A percentile compares a stretch with the other conserved stretches of the same genome.
Evolutionary conservation across 2,113 vertebrate species (phyloP).

Genomic region (Limnothrissa miodon): DNA sequence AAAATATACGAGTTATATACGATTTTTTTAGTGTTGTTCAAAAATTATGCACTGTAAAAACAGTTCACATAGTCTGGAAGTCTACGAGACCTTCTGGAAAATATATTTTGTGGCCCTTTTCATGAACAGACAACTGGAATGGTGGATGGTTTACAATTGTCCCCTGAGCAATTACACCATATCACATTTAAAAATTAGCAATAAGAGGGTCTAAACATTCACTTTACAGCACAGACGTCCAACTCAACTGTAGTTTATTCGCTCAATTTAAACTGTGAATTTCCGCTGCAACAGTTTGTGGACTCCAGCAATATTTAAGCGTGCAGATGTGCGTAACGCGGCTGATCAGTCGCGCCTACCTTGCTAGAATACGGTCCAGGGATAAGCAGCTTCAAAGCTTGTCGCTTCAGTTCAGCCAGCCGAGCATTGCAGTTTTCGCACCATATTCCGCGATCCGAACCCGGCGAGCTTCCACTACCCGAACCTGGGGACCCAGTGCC

Average conservation of each 20-base stretch:
- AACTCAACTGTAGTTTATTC: not conserved
- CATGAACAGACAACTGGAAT: not conserved
- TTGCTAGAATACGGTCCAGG: slow-evolving; percentile 88
- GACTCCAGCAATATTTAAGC: not conserved
- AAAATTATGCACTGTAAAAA: not conserved
- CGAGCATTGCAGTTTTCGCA: slow-evolving; percentile 93
- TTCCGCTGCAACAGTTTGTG: slow-evolving; percentile 1
- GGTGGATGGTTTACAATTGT: not conserved
- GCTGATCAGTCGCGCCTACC: slow-evolving; percentile 66
- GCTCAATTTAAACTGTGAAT: too few species aligned
- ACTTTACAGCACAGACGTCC: not conserved
- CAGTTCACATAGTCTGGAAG: not conserved
- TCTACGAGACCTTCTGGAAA: not conserved
- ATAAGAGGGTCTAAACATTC: not conserved
- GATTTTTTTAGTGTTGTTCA: not conserved
- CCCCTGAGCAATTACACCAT: not conserved
- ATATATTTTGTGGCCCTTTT: not conserved
- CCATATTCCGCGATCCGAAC: slow-evolving; percentile 91
- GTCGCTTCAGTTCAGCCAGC: slow-evolving; percentile 92
- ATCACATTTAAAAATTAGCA: not conserved
- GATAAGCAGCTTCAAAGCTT: slow-evolving; percentile 88
- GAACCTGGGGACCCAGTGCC: slow-evolving; percentile 86
- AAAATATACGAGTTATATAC: too few species aligned
- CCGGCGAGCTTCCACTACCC: slow-evolving; percentile 91
- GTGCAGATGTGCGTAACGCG: not conserved